Base-by-base conservation (phyloP, 2,113 vertebrate genomes). In the Penelope pileata region DNA sequence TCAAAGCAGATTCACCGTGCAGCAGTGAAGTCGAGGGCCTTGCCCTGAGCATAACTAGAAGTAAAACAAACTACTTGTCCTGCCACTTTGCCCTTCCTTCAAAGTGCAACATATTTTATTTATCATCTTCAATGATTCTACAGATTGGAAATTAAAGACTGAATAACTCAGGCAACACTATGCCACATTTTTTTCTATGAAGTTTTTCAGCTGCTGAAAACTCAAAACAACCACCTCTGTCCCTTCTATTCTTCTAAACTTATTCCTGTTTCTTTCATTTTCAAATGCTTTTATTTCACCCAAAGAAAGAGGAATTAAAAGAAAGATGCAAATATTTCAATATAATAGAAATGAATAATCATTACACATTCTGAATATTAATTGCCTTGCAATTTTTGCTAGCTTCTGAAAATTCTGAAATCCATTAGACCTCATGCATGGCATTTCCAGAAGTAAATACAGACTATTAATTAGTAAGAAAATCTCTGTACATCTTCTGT, bases 1-100 rank as follows among this genome's bases (percentile, higher is more conserved):
- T 32, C 54, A 81, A 69, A 59, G 63, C 59, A 73, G 68, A 42
- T 29, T 21, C 0, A 0, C 5, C 26, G 18, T 0, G 2, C 38
- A 47, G 43, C 43, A 45, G 23, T 36, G 22, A 79, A 72, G 19
- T 38, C 12, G 42, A 67, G 27, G 11, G 30, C 40, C 29, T 38
- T 42, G 21, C 51, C 47, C 48, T 58, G 40, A 70, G 14, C 12
- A 7, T 5, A 76, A 69, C 13, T 56, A 11, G n/a, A 56, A 74
- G n/a, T 26, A 69, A 69, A 32, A 59, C n/a, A 30, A 58, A 45
- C 13, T 26, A 24, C 27, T 88, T 38, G 8, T 34, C 54, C 50
- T 51, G 60, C 14, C 12, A 62, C 27, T 60, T 42, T 17, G 21
- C 4, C 42, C 24, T 51, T 43, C 11, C 36, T 48, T 63, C 63